A percentile compares a stretch with the other conserved stretches of the same genome.
Conservation (phyloP, 2,797 vertebrate species). For the Gastrophryne carolinensis region DNA sequence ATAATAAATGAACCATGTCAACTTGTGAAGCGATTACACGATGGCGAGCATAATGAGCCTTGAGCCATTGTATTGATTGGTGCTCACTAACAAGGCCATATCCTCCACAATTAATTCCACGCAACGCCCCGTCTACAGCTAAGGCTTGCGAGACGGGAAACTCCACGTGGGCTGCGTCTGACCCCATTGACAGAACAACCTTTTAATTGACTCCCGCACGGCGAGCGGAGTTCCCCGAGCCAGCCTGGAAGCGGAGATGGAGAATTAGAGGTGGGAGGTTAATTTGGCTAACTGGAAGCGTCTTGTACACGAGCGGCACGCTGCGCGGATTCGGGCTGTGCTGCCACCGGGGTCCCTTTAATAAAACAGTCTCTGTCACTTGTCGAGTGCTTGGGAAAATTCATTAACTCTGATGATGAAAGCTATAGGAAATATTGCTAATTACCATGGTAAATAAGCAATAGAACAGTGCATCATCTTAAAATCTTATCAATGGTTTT, state of each 20-base stretch:
- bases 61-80: slow-evolving; percentile 43
- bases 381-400: no score
- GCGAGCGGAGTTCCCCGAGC: slow-evolving; percentile 2
- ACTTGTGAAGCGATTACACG: slow-evolving; percentile 37
- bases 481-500: no score
- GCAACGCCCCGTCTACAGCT: slow-evolving; percentile 1
- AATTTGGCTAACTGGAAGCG: slow-evolving; percentile 16
- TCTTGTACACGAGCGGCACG: background rate
- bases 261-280: slow-evolving; percentile 11
- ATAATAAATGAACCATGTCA: slow-evolving; percentile 43
- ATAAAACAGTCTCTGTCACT: background rate
- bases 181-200: slow-evolving; percentile 26
- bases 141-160: background rate
- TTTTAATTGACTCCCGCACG: slow-evolving; percentile 33
- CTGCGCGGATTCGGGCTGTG: background rate
- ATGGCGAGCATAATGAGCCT: slow-evolving; percentile 44
- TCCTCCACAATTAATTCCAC: slow-evolving; percentile 34
- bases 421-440: no score
- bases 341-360: background rate
- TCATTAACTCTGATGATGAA: no score
- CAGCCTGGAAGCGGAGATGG: slow-evolving; percentile 5
- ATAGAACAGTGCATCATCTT: no score
- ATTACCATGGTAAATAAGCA: no score
- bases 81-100: slow-evolving; percentile 36
- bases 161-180: slow-evolving; percentile 11